Conservation (phyloP, 2,113 vertebrate species). For the Urocolius indicus region DNA sequence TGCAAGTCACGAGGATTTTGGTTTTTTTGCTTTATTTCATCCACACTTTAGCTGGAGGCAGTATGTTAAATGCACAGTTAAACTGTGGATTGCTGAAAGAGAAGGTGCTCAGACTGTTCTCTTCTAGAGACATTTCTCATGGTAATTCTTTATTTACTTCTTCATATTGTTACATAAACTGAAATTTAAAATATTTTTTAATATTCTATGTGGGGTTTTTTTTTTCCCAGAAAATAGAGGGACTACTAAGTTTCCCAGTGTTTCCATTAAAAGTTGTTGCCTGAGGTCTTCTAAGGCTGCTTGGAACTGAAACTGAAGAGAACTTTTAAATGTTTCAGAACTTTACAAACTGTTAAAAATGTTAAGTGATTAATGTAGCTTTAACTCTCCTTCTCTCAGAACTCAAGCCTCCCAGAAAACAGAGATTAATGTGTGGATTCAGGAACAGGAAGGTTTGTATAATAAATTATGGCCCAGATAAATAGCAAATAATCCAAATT, state of each 20-base stretch:
- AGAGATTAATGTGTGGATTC: neutral
- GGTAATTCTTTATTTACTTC: neutral
- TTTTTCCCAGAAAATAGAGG: neutral
- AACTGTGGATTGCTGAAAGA: neutral
- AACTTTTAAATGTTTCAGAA: neutral
- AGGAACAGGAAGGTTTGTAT: neutral
- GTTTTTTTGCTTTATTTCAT: neutral
- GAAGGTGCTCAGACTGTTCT: neutral
- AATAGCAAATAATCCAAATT: neutral
- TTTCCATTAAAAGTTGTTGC: neutral
- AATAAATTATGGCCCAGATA: neutral
- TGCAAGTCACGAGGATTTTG: neutral
- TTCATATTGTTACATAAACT: neutral
- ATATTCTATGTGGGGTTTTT: neutral
- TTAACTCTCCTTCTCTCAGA: neutral
- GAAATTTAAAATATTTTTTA: neutral
- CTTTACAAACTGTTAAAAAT: neutral
- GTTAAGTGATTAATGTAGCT: neutral
- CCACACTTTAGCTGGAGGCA: neutral
- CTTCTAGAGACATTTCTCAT: neutral
- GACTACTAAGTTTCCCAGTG: neutral
- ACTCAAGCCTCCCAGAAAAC: neutral
- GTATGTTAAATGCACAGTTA: neutral
- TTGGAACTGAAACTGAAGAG: neutral
- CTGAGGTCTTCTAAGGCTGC: neutral